A percentile compares a stretch with the other conserved stretches of the same genome.
Evolutionary conservation across 2,888 invertebrate species (phyloP).

Genomic region (Oegoconia quadripuncta): DNA sequence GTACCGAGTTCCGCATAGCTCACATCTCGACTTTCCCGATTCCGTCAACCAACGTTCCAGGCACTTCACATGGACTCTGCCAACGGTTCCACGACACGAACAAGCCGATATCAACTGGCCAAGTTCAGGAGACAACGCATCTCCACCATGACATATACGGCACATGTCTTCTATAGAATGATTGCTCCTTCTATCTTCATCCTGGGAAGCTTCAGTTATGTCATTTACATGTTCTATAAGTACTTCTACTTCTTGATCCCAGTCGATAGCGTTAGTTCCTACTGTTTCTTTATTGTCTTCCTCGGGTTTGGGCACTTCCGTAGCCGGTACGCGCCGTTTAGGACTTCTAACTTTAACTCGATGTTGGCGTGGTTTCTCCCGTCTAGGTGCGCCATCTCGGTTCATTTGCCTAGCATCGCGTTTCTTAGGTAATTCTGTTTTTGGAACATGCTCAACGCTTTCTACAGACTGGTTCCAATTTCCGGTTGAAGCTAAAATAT

Average conservation of each 20-base stretch:
- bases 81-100: slow-evolving; percentile 82
- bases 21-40: slow-evolving; percentile 84
- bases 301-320: slow-evolving; percentile 26
- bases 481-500: slow-evolving; percentile 16
- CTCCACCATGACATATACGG: slow-evolving; percentile 69
- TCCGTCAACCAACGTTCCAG: slow-evolving; percentile 88
- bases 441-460: slow-evolving; percentile 2
- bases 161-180: slow-evolving; percentile 65
- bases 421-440: slow-evolving; percentile 9
- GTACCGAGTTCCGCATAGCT: slow-evolving; percentile 85
- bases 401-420: slow-evolving; percentile 16
- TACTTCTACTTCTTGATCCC: slow-evolving; percentile 36
- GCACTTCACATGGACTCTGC: slow-evolving; percentile 85
- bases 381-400: slow-evolving; percentile 33
- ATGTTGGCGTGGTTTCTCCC: slow-evolving; percentile 49
- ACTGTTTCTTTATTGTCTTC: slow-evolving; percentile 22
- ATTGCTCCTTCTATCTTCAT: slow-evolving; percentile 41
- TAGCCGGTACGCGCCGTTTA: slow-evolving; percentile 35
- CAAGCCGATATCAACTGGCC: slow-evolving; percentile 65
- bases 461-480: slow-evolving; percentile 5
- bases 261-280: slow-evolving; percentile 40
- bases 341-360: slow-evolving; percentile 63
- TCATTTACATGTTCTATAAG: slow-evolving; percentile 21
- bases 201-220: slow-evolving; percentile 21
- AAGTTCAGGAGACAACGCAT: slow-evolving; percentile 44